A percentile compares a stretch with the other conserved stretches of the same genome.
These are phyloP conservation scores for Popillia japonica DNA, from an alignment of 1,140 invertebrate species.

Conservation along the genomic window DNA sequence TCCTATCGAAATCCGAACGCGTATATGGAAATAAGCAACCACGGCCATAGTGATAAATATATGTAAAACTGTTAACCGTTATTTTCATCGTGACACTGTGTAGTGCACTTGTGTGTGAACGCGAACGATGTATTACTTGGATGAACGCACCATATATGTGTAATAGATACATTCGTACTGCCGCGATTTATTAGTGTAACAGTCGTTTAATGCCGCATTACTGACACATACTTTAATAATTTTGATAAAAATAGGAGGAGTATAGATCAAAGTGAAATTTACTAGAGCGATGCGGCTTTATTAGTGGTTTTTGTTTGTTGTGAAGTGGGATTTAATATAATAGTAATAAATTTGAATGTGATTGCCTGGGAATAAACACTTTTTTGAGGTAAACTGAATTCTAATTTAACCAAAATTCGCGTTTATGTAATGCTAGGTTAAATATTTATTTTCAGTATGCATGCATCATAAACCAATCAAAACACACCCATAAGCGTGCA, in stretches of 20 bases:
- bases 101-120: background rate
- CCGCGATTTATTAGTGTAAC: background rate
- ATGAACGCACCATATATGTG: background rate
- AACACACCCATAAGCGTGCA: too few species aligned
- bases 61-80: slow-evolving; percentile 14
- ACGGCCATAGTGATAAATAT: slow-evolving; percentile 1
- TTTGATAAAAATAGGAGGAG: background rate
- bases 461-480: too few species aligned
- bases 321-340: background rate
- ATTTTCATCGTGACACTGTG: background rate
- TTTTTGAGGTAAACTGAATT: background rate
- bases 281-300: background rate
- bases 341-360: background rate
- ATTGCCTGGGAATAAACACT: background rate
- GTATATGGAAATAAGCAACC: background rate
- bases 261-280: slow-evolving; percentile 1
- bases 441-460: too few species aligned
- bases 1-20: background rate
- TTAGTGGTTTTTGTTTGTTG: background rate
- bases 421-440: too few species aligned
- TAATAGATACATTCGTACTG: too few species aligned
- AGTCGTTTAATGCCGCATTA: background rate
- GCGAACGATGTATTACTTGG: background rate
- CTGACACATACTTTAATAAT: background rate
- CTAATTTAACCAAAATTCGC: too few species aligned